phyloP scores from a whole-genome alignment of 2,113 vertebrate genomes.

The Ictalurus punctatus region DNA sequence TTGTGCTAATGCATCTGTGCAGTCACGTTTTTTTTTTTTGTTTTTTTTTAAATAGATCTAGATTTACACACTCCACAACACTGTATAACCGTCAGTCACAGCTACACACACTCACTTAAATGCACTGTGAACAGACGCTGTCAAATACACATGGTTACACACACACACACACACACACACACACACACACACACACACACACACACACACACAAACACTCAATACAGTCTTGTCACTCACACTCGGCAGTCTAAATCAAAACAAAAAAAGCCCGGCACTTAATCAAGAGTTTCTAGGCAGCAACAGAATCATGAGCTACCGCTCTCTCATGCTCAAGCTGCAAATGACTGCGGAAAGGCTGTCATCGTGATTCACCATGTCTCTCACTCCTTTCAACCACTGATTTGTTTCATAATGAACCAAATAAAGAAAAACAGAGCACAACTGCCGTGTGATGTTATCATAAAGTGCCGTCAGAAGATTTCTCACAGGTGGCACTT shows the following conservation, averaged over 20 bases:
- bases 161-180: background rate
- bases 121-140: conserved; percentile 25
- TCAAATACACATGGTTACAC: conserved; percentile 25
- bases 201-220: background rate
- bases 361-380: conserved; percentile 14
- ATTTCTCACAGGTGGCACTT: conserved; percentile 28
- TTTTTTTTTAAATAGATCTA: conserved; percentile 32
- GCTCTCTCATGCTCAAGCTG: conserved; percentile 22
- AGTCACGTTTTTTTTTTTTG: conserved; percentile 53
- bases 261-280: conserved; percentile 46
- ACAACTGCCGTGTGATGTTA: conserved; percentile 1
- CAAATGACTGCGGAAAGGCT: conserved; percentile 29
- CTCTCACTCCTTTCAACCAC: conserved; percentile 11
- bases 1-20: conserved; percentile 69
- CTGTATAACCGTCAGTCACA: conserved; percentile 69
- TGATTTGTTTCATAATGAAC: conserved; percentile 22
- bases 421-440: conserved; percentile 6
- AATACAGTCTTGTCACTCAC: conserved; percentile 48
- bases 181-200: conserved; percentile 33
- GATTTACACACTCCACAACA: conserved; percentile 68
- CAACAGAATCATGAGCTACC: conserved; percentile 33
- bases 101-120: conserved; percentile 39
- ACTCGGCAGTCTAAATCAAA: conserved; percentile 46
- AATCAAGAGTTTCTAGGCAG: conserved; percentile 28
- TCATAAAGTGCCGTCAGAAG: conserved; percentile 14